Base-by-base conservation (phyloP, 2,888 invertebrate species). In the Operophtera brumata region DNA sequence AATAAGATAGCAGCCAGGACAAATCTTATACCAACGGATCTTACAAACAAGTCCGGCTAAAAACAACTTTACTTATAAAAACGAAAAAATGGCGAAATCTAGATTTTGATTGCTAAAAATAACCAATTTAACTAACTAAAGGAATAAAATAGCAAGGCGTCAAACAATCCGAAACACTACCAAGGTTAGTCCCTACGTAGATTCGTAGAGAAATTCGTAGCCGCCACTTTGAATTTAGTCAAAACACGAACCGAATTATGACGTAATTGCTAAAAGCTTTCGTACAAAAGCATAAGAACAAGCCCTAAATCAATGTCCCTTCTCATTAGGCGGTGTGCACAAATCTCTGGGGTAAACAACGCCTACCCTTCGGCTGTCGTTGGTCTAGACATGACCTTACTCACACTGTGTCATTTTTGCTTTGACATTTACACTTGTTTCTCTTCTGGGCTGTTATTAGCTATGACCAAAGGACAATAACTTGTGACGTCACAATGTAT, bases 251-350 rank as follows among this genome's bases (percentile, higher is more conserved):
- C 69, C 60, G 66, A 73, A 72, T 76, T 75, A 76, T 75, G 75
- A 76, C 74, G 70, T 72, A 75, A 75, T 73, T 68, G 69, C 77
- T 75, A 75, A 75, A 75, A 75, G 75, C 75, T 76, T 76, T 75
- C 63, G 51, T 28, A 46, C 53, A 48, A 45, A 50, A 63, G 57
- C 64, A 57, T 62, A 62, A 61, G 61, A 59, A 64, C 61, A 64
- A 56, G 62, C 66, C 66, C 71, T 78, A 77, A 78, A 79, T 78
- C 77, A 79, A 74, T 65, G 77, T 77, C 78, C 59, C 57, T 61
- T 69, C 72, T 77, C 74, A 77, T 78, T 78, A 78, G 71, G 71
- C 62, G 54, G 65, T 66, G 66, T 64, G 65, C 61, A 64, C 65
- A 66, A 63, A 70, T 63, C 61, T 70, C 69, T 61, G 63, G 67